Evolutionary conservation across 2,888 invertebrate species (phyloP), one percentile per base, ranked within the genome.

Genomic region (Trachelus troglodyta): DNA sequence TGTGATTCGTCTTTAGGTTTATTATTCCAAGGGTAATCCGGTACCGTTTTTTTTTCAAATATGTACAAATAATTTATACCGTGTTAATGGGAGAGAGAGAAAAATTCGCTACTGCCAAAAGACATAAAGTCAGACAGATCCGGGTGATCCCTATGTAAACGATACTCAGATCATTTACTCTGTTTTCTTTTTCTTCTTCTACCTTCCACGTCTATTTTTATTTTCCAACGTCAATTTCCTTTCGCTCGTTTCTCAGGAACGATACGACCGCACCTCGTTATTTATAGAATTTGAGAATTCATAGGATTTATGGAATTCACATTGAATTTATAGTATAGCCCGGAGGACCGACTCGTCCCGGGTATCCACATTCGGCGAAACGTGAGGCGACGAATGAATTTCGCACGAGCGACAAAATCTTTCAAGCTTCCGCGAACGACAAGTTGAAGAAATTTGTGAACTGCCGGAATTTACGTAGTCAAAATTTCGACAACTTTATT

Each of bases 141-240:
- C 23, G 56, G 56, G 23, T 9, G 56, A 56, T 56, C 56, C 23
- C 15, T 56, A 56, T 56, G 56, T 56, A 56, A 56, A 56, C 56
- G 56, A 23, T 56, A 23, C 56, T 56, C 56, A 23, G 56, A 56
- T 56, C 56, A 23, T 56, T 56, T 56, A 56, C 56, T 56, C 56
- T 56, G 56, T 56, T 56, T 56, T 56, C 56, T 56, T 34, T 75
- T 30, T 78, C 40, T 75, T 33, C 11, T 76, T 77, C 15, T 15
- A 73, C 71, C 3, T 56, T 69, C 68, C 30, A 71, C n/a, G 69
- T 34, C 78, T 56, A 33, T 68, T 56, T 56, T 56, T 56, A 56
- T 75, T 37, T 76, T 75, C 34, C 40, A 56, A 75, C 56, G 56
- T 56, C 56, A 56, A 56, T 56, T 56, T 56, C 9, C 56, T 56